Conservation (phyloP, 2,113 vertebrate species). For the Seriola dumerili region DNA sequence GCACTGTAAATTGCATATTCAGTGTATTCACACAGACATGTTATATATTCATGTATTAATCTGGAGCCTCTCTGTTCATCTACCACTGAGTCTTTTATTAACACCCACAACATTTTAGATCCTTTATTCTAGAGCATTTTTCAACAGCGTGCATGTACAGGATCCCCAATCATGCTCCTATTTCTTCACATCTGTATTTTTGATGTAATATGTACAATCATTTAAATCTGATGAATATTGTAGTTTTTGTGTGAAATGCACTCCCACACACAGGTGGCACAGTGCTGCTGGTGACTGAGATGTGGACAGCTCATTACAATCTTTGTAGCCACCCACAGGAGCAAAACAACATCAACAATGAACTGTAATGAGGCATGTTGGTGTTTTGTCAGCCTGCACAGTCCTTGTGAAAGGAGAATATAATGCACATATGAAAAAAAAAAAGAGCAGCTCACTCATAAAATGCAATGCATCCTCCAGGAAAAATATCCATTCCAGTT, state of each 20-base stretch:
- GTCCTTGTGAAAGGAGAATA: slow-evolving; percentile 45
- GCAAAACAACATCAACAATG: slow-evolving; percentile 72
- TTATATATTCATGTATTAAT: background rate
- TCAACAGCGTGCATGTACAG: background rate
- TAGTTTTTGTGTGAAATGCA: slow-evolving; percentile 34
- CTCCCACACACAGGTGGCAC: slow-evolving; percentile 72
- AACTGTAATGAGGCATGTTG: slow-evolving; percentile 74
- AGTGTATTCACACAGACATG: background rate
- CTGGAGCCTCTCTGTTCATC: background rate
- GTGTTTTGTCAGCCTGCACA: slow-evolving; percentile 50
- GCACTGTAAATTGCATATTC: background rate
- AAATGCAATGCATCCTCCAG: slow-evolving; percentile 26
- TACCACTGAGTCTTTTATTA: background rate
- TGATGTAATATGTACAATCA: slow-evolving; percentile 19
- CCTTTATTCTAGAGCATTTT: background rate
- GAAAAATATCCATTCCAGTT: slow-evolving; percentile 23
- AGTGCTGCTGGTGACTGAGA: slow-evolving; percentile 53
- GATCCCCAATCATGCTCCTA: background rate
- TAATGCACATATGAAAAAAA: slow-evolving; percentile 40
- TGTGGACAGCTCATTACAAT: slow-evolving; percentile 74
- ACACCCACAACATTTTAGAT: background rate
- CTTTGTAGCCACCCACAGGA: slow-evolving; percentile 67
- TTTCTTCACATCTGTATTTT: slow-evolving; percentile 2
- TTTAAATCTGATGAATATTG: slow-evolving; percentile 62
- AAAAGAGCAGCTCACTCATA: slow-evolving; percentile 22